Percentiles rank a stretch among this genome's conserved stretches.
Evolutionary conservation across 2,113 vertebrate species (phyloP).

Genomic region (Plectropomus leopardus): DNA sequence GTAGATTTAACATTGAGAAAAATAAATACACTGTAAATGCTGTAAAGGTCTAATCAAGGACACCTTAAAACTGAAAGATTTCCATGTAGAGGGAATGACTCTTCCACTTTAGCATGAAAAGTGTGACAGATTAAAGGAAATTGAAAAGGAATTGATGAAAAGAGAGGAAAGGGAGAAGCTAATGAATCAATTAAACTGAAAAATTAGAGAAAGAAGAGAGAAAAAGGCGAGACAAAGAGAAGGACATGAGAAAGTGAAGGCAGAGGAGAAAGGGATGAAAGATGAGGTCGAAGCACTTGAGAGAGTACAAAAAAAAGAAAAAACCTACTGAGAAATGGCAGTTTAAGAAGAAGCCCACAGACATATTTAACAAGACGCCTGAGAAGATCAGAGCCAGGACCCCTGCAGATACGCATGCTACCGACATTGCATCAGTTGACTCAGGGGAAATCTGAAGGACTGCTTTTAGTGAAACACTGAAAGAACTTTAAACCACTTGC

Average conservation of each 20-base stretch:
- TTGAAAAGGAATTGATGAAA: slow-evolving; percentile 27
- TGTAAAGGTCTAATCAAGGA: slow-evolving; percentile 18
- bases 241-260: slow-evolving; percentile 1
- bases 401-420: neutral
- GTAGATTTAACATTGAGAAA: neutral
- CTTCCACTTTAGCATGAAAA: slow-evolving; percentile 5
- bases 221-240: neutral
- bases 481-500: neutral
- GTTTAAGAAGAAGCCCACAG: slow-evolving; percentile 13
- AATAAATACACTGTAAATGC: neutral
- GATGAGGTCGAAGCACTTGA: neutral
- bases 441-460: neutral
- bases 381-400: slow-evolving; percentile 12
- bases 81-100: neutral
- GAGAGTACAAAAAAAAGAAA: neutral
- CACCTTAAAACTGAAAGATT: neutral
- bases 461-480: neutral
- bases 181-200: slow-evolving; percentile 30
- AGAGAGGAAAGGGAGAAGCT: slow-evolving; percentile 15
- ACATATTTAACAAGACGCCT: slow-evolving; percentile 13
- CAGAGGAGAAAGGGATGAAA: neutral
- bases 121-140: slow-evolving; percentile 31
- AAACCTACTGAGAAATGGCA: neutral
- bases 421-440: neutral
- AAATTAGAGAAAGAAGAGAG: neutral